Percentiles rank a stretch among this genome's conserved stretches.
Evolutionary conservation across 1,140 invertebrate genomes (phyloP).

Genomic region (Temnothorax curvispinosus): DNA sequence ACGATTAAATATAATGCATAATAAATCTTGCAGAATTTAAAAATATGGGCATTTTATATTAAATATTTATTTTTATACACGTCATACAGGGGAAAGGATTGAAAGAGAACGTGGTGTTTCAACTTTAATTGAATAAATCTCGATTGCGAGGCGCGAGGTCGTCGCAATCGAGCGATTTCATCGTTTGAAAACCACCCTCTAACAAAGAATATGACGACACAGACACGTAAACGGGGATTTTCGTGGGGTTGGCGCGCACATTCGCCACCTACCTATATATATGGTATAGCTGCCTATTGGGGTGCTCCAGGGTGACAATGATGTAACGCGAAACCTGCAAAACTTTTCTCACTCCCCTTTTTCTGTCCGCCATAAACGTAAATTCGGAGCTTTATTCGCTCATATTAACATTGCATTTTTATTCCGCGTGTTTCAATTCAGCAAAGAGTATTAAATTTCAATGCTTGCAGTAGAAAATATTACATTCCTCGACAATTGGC

Average conservation of each 20-base stretch:
- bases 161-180: conserved; percentile 72
- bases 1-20: background rate
- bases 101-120: conserved; percentile 11
- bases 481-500: background rate
- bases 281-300: conserved; percentile 70
- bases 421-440: conserved; percentile 6
- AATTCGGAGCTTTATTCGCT: conserved; percentile 29
- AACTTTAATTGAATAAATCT: conserved; percentile 80
- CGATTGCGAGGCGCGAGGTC: conserved; percentile 55
- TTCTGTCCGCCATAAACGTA: conserved; percentile 25
- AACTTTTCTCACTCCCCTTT: conserved; percentile 65
- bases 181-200: conserved; percentile 75
- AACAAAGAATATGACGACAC: conserved; percentile 66
- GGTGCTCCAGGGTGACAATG: conserved; percentile 74
- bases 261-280: conserved; percentile 64
- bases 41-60: conserved; percentile 1
- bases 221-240: conserved; percentile 58
- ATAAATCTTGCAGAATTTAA: background rate
- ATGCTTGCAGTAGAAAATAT: background rate
- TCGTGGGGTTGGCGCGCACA: conserved; percentile 60
- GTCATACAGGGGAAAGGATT: background rate
- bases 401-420: conserved; percentile 45
- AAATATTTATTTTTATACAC: background rate
- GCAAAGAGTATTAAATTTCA: conserved; percentile 20
- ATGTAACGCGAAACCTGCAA: conserved; percentile 79